Base-by-base conservation (phyloP, 2,797 vertebrate genomes). In the Craterocephalus amniculus region DNA sequence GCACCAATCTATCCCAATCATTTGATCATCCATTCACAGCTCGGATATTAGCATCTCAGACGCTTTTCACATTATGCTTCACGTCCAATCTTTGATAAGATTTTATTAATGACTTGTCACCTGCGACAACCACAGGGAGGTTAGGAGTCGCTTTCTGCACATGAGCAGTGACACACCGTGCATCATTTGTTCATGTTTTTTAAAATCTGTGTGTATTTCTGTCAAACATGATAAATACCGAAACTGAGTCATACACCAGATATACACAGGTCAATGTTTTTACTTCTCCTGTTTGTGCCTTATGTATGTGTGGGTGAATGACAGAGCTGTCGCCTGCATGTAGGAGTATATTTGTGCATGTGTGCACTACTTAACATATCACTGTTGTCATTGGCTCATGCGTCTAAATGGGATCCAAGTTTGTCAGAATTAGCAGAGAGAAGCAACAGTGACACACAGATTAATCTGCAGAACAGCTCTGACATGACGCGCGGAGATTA, bases 141-240 rank as follows among this genome's bases (percentile, higher is more conserved):
- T 59, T 58, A 18, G 49, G 62, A 59, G 71, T 67, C n/a, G 4
- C 49, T 40, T 68, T 78, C 60, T 32, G 32, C 16, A 63, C 49
- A 70, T 76, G 71, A 75, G 49, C 26, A 0, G 54, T 32, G 77
- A 80, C 64, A 26, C n/a, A 20, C 1, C 8, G 56, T 62, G 63
- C 62, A 56, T 62, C 74, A 78, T 10, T 51, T 56, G 27, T 76
- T 52, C 38, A 3, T 71, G 79, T 86, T 64, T 34, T 72, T 67
- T 79, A 76, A 81, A 71, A 45, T 77, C 61, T 31, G 55, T 67
- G 55, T 74, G 82, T 74, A 72, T 79, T 81, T 76, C 68, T 48
- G 51, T 70, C 79, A 81, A 63, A 81, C 27, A 36, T 72, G 73
- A 87, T 78, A 76, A 83, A 74, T 73, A 31, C 13, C 49, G 27